Percentiles rank a stretch among this genome's conserved stretches.
Conservation (phyloP, 2,113 vertebrate species). For the Himantopus leucocephalus region DNA sequence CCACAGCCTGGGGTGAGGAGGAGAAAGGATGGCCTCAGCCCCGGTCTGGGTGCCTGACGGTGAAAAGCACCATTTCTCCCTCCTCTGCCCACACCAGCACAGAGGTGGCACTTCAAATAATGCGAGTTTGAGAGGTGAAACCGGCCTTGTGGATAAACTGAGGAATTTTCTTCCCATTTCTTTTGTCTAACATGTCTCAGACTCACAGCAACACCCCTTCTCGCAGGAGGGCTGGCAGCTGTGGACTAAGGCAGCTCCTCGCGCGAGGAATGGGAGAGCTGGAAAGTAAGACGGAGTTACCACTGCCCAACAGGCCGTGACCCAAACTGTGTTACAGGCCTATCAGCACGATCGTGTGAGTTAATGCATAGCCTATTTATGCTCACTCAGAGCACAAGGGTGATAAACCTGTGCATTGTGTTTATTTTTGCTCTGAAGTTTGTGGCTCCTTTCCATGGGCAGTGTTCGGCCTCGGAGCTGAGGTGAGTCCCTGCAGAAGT, state of each 20-base stretch:
- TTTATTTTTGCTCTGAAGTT: neutral
- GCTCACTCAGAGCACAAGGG: neutral
- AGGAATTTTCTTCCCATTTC: neutral
- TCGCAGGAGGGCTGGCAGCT: neutral
- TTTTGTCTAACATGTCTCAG: neutral
- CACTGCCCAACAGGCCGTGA: neutral
- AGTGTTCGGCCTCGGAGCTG: neutral
- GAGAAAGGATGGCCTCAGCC: neutral
- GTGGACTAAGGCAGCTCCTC: neutral
- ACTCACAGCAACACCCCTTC: neutral
- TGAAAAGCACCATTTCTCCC: fast-evolving
- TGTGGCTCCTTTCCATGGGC: neutral
- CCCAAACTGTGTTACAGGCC: neutral
- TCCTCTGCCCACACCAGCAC: neutral
- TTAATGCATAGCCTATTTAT: neutral
- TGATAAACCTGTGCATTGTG: neutral
- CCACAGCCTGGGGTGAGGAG: neutral
- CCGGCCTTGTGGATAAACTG: neutral
- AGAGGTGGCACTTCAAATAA: neutral
- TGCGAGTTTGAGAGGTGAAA: fast-evolving
- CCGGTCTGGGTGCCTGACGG: neutral
- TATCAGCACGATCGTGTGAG: neutral
- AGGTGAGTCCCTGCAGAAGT: neutral
- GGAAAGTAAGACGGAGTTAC: neutral
- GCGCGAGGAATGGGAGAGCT: neutral